phyloP scores from a whole-genome alignment of 2,888 invertebrate species.

The Scaptomyza polygonia region DNA sequence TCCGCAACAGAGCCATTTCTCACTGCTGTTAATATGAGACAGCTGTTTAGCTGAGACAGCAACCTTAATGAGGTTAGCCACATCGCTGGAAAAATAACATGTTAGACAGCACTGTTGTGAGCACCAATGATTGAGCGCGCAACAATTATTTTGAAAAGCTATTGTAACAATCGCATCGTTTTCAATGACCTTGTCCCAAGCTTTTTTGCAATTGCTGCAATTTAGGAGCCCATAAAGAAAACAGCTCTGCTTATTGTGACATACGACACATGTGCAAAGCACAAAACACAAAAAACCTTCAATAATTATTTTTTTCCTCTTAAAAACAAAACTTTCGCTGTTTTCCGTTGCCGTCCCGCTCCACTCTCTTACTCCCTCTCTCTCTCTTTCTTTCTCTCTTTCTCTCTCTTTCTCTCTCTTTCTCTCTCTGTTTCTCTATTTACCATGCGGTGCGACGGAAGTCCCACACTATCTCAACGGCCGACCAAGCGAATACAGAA shows the following conservation, averaged over 20 bases:
- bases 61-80: conserved; percentile 17
- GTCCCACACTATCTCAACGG: conserved; percentile 67
- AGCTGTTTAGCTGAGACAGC: conserved; percentile 15
- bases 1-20: not conserved
- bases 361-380: not conserved
- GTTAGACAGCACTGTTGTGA: conserved; percentile 1
- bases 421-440: not conserved
- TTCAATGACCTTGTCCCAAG: conserved; percentile 30
- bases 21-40: conserved; percentile 3
- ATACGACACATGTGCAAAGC: conserved; percentile 3
- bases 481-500: conserved; percentile 70
- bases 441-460: conserved; percentile 51
- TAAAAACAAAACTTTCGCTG: conserved; percentile 60
- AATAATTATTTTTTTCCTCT: conserved; percentile 47
- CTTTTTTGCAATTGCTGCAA: conserved; percentile 12
- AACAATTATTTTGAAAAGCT: conserved; percentile 9
- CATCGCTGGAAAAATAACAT: not conserved
- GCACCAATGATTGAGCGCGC: conserved; percentile 18
- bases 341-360: conserved; percentile 27
- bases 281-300: conserved; percentile 36
- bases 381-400: not conserved
- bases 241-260: conserved; percentile 18
- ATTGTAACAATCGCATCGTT: not conserved
- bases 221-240: conserved; percentile 25
- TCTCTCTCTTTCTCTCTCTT: not conserved